A percentile compares a stretch with the other conserved stretches of the same genome.
Conservation (phyloP, 2,888 invertebrate genomes). For the Melanotus villosus region DNA sequence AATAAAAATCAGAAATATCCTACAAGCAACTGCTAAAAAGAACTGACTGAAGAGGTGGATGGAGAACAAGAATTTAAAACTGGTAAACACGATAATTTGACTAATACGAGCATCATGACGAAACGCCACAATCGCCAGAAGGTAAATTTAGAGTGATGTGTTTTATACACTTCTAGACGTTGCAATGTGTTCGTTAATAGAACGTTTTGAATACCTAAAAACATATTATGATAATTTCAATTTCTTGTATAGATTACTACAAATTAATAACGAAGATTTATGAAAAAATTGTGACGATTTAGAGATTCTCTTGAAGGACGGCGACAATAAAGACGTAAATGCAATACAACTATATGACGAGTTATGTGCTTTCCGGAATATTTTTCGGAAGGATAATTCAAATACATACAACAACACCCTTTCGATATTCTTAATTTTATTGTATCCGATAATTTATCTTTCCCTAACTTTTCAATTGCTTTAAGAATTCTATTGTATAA, state of each 20-base stretch:
- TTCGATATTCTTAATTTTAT: conserved; percentile 18
- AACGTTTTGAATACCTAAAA: conserved; percentile 31
- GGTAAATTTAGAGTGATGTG: conserved; percentile 35
- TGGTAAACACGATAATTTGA: conserved; percentile 34
- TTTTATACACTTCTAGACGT: conserved; percentile 24
- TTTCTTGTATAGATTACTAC: conserved; percentile 24
- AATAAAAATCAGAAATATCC: too few relatives aligned
- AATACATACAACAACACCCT: conserved; percentile 13
- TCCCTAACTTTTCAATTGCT: conserved; percentile 11
- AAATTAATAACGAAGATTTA: conserved; percentile 28
- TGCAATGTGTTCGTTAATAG: conserved; percentile 31
- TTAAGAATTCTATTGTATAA: conserved; percentile 3
- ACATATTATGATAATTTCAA: conserved; percentile 19
- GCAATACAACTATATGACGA: conserved; percentile 15
- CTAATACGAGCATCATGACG: conserved; percentile 38
- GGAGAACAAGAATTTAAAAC: conserved; percentile 39
- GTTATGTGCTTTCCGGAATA: conserved; percentile 2
- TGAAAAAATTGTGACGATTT: conserved; percentile 29
- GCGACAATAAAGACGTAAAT: conserved; percentile 15
- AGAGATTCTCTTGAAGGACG: conserved; percentile 27
- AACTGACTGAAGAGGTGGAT: conserved; percentile 35
- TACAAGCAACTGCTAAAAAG: too few relatives aligned
- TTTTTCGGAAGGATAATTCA: conserved; percentile 15
- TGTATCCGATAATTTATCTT: conserved; percentile 1
- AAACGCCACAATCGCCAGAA: conserved; percentile 32